Evolutionary conservation across 1,140 invertebrate genomes (phyloP), one percentile per base, ranked within the genome.

Genomic region (Eurytemora carolleeae): DNA sequence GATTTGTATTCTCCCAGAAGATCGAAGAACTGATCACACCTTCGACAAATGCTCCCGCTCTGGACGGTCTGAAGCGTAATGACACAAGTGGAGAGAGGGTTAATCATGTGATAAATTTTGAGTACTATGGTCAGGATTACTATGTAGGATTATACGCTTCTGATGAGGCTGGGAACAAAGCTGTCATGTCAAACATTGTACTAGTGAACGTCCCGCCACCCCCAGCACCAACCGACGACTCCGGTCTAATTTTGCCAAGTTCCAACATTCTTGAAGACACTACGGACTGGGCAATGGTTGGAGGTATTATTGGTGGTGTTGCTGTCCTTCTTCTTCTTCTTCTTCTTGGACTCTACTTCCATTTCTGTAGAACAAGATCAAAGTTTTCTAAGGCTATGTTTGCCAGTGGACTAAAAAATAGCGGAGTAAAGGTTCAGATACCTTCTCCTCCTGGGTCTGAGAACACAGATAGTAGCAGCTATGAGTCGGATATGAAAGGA

Each of bases 151-250:
- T 62, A 20, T 57, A 22, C 57, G 44, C 53, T 18, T 23, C 57
- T 62, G 60, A 62, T 21, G 60, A 62, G 3, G 20, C 55, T 55
- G 60, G 60, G 2, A 62, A 62, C 25, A 20, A 20, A 18, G 60
- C 19, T n/a, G 24, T 25, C 19, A 53, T 57, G 19, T 62, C 60
- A 20, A 62, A 62, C 21, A 62, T 62, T 58, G 60, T 56, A 15
- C 23, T 17, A 1, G 19, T 62, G 18, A 17, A 18, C 3, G 24
- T 44, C 31, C 31, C 31, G 31, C 7, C 31, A 44, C 31, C 31
- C n/a, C 31, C 31, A n/a, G n/a, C 31, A 7, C 7, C 31, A 44
- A 44, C 23, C n/a, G 18, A 19, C 17, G 19, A n/a, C 17, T 23
- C 54, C 24, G 17, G 17, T n/a, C n/a, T n/a, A n/a, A n/a, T n/a